phyloP scores from a whole-genome alignment of 2,113 vertebrate genomes.

The Philantomba maxwellii region DNA sequence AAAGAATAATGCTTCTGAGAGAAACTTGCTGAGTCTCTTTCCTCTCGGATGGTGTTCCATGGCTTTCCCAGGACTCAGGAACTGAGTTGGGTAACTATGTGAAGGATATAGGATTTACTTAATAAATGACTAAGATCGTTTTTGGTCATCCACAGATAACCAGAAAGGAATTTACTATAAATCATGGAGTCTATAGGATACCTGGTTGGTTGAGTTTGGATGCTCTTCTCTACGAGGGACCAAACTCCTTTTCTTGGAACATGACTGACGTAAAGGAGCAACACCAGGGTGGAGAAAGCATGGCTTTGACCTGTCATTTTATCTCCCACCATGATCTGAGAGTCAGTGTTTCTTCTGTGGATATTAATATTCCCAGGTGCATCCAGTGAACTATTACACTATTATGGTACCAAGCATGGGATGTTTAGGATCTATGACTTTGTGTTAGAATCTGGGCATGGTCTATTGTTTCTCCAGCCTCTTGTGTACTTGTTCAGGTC shows the following conservation, averaged over 20 bases:
- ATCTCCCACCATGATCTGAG: background rate
- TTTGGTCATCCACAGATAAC: background rate
- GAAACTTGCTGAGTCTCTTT: background rate
- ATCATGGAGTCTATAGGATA: background rate
- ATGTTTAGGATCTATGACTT: background rate
- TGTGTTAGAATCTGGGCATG: background rate
- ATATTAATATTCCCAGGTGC: background rate
- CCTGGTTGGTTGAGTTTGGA: background rate
- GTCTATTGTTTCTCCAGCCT: background rate
- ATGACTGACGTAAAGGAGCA: background rate
- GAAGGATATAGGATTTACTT: background rate
- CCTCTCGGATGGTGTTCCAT: accelerated
- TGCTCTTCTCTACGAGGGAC: background rate
- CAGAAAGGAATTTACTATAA: background rate
- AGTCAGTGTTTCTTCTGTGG: background rate
- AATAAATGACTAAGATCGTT: background rate
- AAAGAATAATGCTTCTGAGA: background rate
- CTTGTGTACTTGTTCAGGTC: background rate
- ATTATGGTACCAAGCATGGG: background rate
- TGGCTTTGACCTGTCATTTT: background rate
- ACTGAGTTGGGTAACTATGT: background rate
- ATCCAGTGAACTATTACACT: background rate
- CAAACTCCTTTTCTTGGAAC: background rate
- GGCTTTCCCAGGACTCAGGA: background rate
- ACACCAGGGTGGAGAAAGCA: background rate